These are phyloP conservation scores for Alces alces DNA, from an alignment of 2,113 vertebrate genomes.

Conservation along the genomic window DNA sequence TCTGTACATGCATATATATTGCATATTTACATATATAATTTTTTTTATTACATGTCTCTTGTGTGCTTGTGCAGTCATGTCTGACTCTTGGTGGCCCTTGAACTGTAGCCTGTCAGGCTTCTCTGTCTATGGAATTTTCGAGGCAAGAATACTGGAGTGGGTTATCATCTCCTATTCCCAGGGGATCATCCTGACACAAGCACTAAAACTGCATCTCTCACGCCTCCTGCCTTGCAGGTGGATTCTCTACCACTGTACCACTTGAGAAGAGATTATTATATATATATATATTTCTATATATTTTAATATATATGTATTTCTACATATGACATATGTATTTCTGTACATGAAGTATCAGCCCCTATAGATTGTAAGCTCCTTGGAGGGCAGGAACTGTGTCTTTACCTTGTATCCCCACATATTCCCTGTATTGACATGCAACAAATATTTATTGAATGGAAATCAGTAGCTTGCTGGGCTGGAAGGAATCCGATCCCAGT, in stretches of 20 bases:
- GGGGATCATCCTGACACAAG: neutral
- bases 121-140: neutral
- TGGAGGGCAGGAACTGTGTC: neutral
- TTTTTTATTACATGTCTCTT: neutral
- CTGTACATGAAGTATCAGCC: neutral
- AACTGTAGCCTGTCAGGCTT: neutral
- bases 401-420: neutral
- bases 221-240: neutral
- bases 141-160: neutral
- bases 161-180: neutral
- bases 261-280: neutral
- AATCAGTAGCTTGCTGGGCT: neutral
- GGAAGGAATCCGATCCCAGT: slow-evolving; percentile 46
- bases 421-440: neutral
- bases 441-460: slow-evolving; percentile 13
- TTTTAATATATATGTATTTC: neutral
- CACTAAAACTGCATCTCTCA: neutral
- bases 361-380: neutral
- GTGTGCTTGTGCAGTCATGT: neutral
- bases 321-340: neutral
- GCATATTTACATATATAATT: neutral
- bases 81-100: neutral
- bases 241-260: neutral
- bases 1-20: neutral
- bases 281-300: neutral